Evolutionary conservation across 2,888 invertebrate species (phyloP).

Genomic region (Caenorhabditis angaria): DNA sequence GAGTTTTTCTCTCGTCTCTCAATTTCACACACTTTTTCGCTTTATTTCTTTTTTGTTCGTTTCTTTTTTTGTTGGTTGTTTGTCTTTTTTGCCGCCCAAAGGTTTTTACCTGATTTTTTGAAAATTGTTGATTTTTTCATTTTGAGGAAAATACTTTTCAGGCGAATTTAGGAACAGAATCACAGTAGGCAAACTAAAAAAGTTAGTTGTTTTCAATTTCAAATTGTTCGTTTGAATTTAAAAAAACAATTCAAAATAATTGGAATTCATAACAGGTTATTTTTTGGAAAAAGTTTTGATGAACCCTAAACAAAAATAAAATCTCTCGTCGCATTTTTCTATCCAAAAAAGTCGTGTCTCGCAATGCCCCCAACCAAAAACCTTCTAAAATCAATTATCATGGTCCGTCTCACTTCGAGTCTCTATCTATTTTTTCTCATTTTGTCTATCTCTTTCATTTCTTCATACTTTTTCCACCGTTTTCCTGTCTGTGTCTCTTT

Average conservation of each 20-base stretch:
- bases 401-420: conserved; percentile 7
- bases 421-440: not conserved
- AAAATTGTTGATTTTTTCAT: not conserved
- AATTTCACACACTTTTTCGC: not conserved
- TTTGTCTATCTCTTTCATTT: not conserved
- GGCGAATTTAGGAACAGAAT: too few relatives aligned
- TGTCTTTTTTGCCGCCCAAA: not conserved
- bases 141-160: too few relatives aligned
- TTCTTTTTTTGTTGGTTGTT: not conserved
- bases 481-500: conserved; percentile 10
- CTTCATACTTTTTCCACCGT: conserved; percentile 9
- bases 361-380: not conserved
- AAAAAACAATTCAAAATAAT: too few relatives aligned
- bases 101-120: not conserved
- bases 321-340: not conserved
- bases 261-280: too few relatives aligned
- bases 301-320: not conserved
- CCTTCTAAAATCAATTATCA: conserved; percentile 37
- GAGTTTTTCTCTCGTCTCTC: not conserved
- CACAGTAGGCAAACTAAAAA: too few relatives aligned
- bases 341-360: not conserved
- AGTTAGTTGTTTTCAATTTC: too few relatives aligned
- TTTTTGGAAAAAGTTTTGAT: too few relatives aligned
- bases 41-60: not conserved
- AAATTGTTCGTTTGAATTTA: too few relatives aligned